Conservation (phyloP, 2,888 invertebrate species). For the Mechanitis messenoides region DNA sequence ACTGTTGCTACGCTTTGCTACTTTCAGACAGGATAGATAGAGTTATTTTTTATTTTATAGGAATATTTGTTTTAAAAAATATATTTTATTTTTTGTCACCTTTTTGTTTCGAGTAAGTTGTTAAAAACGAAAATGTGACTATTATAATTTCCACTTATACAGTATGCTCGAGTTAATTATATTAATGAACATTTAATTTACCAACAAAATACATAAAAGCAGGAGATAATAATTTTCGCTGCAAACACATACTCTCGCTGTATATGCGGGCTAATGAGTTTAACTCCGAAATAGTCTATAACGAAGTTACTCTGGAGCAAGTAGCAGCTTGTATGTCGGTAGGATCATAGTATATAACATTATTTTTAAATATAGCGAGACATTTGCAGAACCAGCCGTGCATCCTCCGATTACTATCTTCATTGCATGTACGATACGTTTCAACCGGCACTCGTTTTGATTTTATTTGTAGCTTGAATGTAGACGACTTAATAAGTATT, state of each 20-base stretch:
- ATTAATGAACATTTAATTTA: slow-evolving; percentile 1
- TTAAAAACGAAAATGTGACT: too few species aligned
- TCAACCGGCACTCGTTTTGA: slow-evolving; percentile 1
- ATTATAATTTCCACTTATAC: too few species aligned
- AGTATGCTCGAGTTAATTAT: too few species aligned
- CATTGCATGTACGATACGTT: neutral
- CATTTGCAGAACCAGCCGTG: neutral
- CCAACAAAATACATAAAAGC: slow-evolving; percentile 3
- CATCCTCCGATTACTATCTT: slow-evolving; percentile 2
- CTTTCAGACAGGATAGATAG: too few species aligned
- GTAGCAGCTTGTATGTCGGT: neutral
- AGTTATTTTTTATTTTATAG: too few species aligned
- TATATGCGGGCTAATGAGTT: slow-evolving; percentile 5
- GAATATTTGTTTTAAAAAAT: too few species aligned
- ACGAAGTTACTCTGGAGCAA: slow-evolving; percentile 3
- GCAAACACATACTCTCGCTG: neutral
- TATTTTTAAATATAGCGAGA: slow-evolving; percentile 1
- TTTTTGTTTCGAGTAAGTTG: too few species aligned
- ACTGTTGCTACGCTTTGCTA: neutral
- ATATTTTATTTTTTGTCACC: too few species aligned
- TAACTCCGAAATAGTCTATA: slow-evolving; percentile 8
- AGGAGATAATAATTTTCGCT: slow-evolving; percentile 1
- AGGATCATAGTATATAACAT: neutral
- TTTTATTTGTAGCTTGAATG: neutral
- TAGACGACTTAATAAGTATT: slow-evolving; percentile 1